Conservation (phyloP, 2,113 vertebrate genomes). For the Tautogolabrus adspersus region DNA sequence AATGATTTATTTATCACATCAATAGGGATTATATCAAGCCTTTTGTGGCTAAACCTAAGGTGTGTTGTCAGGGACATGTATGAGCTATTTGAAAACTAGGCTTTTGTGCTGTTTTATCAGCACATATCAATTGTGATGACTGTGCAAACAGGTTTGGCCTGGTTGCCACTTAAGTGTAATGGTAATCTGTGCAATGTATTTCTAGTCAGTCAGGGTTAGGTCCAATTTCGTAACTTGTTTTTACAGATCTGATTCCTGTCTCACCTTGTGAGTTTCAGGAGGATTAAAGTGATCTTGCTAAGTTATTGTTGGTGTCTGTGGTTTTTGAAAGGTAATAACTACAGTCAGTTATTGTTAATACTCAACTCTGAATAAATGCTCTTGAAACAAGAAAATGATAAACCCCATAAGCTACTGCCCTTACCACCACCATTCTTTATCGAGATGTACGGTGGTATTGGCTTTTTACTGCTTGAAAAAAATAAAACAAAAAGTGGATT, state of each 20-base stretch:
- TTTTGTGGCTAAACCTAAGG: not conserved
- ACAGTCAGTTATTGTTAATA: not conserved
- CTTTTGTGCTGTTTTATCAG: constrained; percentile 9
- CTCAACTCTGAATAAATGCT: too few species aligned
- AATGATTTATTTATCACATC: too few species aligned
- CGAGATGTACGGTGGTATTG: too few species aligned
- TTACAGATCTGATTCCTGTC: not conserved
- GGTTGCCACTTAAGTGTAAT: not conserved
- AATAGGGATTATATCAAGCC: not conserved
- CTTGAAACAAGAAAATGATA: too few species aligned
- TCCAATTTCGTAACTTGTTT: constrained; percentile 7
- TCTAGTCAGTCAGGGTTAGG: constrained; percentile 23
- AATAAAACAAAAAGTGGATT: not conserved
- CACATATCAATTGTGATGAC: not conserved
- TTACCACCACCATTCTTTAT: too few species aligned
- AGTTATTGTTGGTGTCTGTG: not conserved
- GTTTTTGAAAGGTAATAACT: too few species aligned
- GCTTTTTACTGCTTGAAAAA: too few species aligned
- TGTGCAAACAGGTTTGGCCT: constrained; percentile 59
- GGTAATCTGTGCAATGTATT: constrained; percentile 43
- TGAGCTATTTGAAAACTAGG: not conserved
- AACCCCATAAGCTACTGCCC: too few species aligned
- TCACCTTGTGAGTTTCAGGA: not conserved
- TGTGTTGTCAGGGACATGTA: not conserved
- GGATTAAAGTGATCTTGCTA: not conserved